Base-by-base conservation (phyloP, 2,888 invertebrate genomes). In the Lissonota sp. region DNA sequence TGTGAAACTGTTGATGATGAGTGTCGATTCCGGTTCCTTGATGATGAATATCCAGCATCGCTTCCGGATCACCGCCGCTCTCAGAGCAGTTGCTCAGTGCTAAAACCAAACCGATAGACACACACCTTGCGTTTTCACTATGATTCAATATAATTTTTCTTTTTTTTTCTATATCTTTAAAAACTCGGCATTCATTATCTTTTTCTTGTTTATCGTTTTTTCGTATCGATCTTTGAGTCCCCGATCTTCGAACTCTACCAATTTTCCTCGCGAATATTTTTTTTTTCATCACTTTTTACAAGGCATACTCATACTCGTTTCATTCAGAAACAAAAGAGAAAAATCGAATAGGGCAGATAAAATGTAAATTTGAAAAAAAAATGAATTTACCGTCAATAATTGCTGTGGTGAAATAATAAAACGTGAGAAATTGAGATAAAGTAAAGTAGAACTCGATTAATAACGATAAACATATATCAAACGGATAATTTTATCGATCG, bases 81-180 rank as follows among this genome's bases (percentile, higher is more conserved):
- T 92, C 92, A 90, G 92, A 92, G 90, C 92, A 92, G 92, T 92
- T 92, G 90, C 92, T 92, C 92, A 92, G 92, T 85, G 92, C 92
- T 92, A 92, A 92, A 92, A 92, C 92, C 92, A 92, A 92, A 92
- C 92, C 92, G 92, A 92, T 92, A 92, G 92, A 92, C 92, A 92
- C 90, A 92, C 92, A 92, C 92, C 92, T 91, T 92, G 90, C 91
- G 88, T 90, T 91, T 91, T 91, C 88, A 90, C 90, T 84, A 80
- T 79, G 69, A 81, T 85, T 84, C 81, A 84, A 51, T 79, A 71
- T 75, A 71, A 75, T 67, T 90, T 87, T 84, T 84, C 86, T 86
- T 86, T 86, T 87, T 84, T 85, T 83, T 86, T 80, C 79, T 80
- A 70, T 78, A 66, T 76, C 82, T n/a, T 26, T 26, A 2, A 26